Conservation (phyloP, 2,113 vertebrate genomes). For the Tyto alba region DNA sequence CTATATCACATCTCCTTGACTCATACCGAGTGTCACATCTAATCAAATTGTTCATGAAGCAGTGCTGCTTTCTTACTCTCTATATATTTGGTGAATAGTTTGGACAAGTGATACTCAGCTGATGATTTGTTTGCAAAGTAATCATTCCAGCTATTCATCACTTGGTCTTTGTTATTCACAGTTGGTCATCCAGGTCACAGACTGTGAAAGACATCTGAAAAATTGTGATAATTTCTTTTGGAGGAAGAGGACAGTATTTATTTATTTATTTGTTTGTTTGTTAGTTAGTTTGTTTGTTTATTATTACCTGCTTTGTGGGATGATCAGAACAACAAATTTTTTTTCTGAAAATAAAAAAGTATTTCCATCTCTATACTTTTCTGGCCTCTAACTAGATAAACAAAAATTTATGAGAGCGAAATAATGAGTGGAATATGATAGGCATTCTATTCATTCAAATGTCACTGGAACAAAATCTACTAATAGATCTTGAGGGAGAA, state of each 20-base stretch:
- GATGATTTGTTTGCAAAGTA: slow-evolving; percentile 47
- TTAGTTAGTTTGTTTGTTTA: not conserved
- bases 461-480: not conserved
- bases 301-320: not conserved
- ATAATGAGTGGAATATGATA: not conserved
- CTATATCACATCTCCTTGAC: not conserved
- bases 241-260: not conserved
- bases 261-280: not conserved
- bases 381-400: not conserved
- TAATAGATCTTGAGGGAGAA: not conserved
- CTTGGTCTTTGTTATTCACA: not conserved
- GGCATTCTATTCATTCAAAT: not conserved
- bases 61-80: not conserved
- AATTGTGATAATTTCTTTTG: not conserved
- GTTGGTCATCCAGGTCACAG: not conserved
- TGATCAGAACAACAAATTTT: not conserved
- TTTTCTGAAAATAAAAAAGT: not conserved
- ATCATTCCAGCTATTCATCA: slow-evolving; percentile 34
- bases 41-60: not conserved
- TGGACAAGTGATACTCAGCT: slow-evolving; percentile 38
- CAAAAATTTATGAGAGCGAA: not conserved
- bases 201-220: not conserved
- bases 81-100: slow-evolving; percentile 49
- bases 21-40: not conserved
- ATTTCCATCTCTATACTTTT: not conserved